Conservation (phyloP, 2,888 invertebrate species). For the Pycnomerus fuliginosus region DNA sequence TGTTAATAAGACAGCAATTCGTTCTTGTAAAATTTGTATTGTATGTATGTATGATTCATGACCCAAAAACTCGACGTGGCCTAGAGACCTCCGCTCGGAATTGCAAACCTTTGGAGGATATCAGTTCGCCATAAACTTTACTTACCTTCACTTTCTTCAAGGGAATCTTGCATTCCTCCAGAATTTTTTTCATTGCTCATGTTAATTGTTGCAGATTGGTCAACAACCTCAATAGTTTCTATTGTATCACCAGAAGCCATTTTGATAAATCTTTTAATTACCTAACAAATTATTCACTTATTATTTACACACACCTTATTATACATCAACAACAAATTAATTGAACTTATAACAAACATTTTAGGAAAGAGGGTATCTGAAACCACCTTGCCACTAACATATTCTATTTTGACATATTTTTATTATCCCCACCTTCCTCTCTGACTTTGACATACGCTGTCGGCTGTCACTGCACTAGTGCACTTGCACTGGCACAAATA, state of each 20-base stretch:
- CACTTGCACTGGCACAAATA: too few species aligned
- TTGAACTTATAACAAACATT: conserved; percentile 27
- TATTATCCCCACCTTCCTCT: conserved; percentile 46
- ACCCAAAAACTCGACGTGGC: conserved; percentile 22
- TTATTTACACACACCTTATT: conserved; percentile 26
- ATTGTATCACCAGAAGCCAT: conserved; percentile 84
- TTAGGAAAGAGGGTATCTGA: conserved; percentile 30
- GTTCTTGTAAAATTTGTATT: conserved; percentile 12
- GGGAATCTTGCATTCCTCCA: conserved; percentile 59
- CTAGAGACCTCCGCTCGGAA: background rate
- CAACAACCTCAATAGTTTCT: conserved; percentile 76
- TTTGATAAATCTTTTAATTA: conserved; percentile 47
- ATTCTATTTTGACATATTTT: conserved; percentile 48
- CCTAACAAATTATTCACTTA: conserved; percentile 18
- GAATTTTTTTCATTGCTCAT: conserved; percentile 61
- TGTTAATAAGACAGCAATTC: conserved; percentile 7
- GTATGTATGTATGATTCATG: conserved; percentile 24
- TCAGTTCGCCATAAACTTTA: background rate
- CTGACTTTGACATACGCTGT: too few species aligned
- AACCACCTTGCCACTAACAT: conserved; percentile 47
- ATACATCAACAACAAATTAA: conserved; percentile 32
- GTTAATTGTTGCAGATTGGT: conserved; percentile 57
- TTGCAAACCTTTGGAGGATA: conserved; percentile 3
- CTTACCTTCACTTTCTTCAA: conserved; percentile 62
- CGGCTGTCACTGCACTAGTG: too few species aligned